Evolutionary conservation across 2,113 vertebrate species (phyloP).

Genomic region (Octodon degus): DNA sequence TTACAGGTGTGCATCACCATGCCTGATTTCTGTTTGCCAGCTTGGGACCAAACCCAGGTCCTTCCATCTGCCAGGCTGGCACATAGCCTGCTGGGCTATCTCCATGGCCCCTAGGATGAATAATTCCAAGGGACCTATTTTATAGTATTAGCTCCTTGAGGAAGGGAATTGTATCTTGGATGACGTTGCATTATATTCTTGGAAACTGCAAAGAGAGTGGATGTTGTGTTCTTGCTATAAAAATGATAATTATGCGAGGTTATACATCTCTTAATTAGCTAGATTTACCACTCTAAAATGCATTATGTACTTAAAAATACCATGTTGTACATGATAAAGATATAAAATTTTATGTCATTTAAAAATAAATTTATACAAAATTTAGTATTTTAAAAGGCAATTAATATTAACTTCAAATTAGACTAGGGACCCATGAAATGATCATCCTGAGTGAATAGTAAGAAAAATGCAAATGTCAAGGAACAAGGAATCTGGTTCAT

Average conservation of each 20-base stretch:
- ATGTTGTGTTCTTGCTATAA: neutral
- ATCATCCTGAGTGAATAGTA: conserved; percentile 17
- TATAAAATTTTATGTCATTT: neutral
- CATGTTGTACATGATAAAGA: neutral
- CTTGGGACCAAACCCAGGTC: too few relatives aligned
- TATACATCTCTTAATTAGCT: neutral
- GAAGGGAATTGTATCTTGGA: too few relatives aligned
- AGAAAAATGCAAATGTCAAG: conserved; percentile 31
- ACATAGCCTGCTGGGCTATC: too few relatives aligned
- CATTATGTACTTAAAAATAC: neutral
- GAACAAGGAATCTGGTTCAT: neutral
- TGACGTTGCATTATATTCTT: neutral
- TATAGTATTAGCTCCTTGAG: neutral
- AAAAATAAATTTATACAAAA: neutral
- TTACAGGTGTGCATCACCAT: too few relatives aligned
- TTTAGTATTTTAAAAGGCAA: neutral
- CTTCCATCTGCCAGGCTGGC: too few relatives aligned
- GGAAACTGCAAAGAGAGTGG: neutral
- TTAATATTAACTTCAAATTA: neutral
- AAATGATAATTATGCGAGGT: neutral
- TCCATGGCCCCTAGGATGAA: too few relatives aligned
- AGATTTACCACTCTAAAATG: neutral
- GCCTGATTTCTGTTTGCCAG: too few relatives aligned
- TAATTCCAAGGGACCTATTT: too few relatives aligned
- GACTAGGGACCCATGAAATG: neutral